Evolutionary conservation across 2,888 invertebrate species (phyloP).

Genomic region (Mythimna pallens): DNA sequence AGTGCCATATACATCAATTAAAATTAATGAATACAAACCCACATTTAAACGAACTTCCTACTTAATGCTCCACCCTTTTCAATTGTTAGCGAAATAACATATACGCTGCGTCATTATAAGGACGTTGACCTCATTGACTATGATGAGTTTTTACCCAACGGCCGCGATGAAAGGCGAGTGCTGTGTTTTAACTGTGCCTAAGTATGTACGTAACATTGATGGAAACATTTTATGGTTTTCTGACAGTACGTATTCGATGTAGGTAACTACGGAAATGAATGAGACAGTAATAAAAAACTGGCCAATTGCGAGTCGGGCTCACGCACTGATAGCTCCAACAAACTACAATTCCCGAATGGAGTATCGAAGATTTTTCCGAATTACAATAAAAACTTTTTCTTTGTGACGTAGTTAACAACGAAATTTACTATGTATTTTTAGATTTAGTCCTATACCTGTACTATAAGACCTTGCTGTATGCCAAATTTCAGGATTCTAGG

Average conservation of each 20-base stretch:
- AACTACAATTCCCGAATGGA: no score
- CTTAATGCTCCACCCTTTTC: slow-evolving; percentile 75
- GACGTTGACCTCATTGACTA: slow-evolving; percentile 41
- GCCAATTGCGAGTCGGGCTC: no score
- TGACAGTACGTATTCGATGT: no score
- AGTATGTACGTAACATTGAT: not conserved
- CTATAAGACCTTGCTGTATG: no score
- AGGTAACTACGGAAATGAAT: not conserved
- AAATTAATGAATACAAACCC: slow-evolving; percentile 77
- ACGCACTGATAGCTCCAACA: no score
- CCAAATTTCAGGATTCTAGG: no score
- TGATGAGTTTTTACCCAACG: slow-evolving; percentile 17
- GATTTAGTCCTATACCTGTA: no score
- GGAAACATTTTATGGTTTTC: not conserved
- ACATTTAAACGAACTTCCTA: slow-evolving; percentile 77
- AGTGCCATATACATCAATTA: slow-evolving; percentile 81
- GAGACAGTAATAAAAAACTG: not conserved
- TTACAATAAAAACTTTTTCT: no score
- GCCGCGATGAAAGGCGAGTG: not conserved
- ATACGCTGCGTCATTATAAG: slow-evolving; percentile 39
- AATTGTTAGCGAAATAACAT: slow-evolving; percentile 67
- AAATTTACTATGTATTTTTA: no score
- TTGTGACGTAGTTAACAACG: no score
- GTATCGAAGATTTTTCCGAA: no score
- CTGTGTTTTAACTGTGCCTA: slow-evolving; percentile 1